phyloP scores from a whole-genome alignment of 1,140 invertebrate species.

The Drosophila lini region DNA sequence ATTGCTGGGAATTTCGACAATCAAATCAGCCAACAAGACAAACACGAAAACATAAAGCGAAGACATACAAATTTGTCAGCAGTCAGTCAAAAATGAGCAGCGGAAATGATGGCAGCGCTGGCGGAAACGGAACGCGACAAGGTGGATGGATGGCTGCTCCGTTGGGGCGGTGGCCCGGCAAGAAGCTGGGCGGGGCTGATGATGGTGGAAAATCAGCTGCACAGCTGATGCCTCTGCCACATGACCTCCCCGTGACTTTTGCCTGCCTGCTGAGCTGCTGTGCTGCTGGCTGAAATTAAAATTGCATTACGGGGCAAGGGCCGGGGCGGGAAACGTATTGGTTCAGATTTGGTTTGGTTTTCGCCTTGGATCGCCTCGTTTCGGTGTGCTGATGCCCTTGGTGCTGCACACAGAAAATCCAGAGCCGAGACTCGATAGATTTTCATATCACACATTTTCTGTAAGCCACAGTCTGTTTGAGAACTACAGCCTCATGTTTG shows the following conservation, averaged over 20 bases:
- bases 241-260: slow-evolving; percentile 50
- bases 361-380: slow-evolving; percentile 32
- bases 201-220: slow-evolving; percentile 41
- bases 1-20: slow-evolving; percentile 62
- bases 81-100: slow-evolving; percentile 76
- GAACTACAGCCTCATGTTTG: background rate
- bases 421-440: background rate
- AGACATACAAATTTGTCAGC: slow-evolving; percentile 60
- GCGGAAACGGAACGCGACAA: slow-evolving; percentile 66
- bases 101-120: slow-evolving; percentile 75
- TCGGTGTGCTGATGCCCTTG: slow-evolving; percentile 27
- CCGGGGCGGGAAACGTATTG: slow-evolving; percentile 36
- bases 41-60: slow-evolving; percentile 59
- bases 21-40: slow-evolving; percentile 69
- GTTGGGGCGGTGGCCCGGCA: slow-evolving; percentile 5
- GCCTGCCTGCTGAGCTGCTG: slow-evolving; percentile 46
- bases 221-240: slow-evolving; percentile 48
- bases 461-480: background rate
- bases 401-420: slow-evolving; percentile 21
- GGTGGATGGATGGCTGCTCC: slow-evolving; percentile 30
- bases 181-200: background rate
- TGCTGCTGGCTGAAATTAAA: slow-evolving; percentile 73
- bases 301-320: slow-evolving; percentile 69
- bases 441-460: background rate
- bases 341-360: slow-evolving; percentile 31